These are phyloP conservation scores for Corythornis vintsioides DNA, from an alignment of 2,113 vertebrate species.

Conservation along the genomic window DNA sequence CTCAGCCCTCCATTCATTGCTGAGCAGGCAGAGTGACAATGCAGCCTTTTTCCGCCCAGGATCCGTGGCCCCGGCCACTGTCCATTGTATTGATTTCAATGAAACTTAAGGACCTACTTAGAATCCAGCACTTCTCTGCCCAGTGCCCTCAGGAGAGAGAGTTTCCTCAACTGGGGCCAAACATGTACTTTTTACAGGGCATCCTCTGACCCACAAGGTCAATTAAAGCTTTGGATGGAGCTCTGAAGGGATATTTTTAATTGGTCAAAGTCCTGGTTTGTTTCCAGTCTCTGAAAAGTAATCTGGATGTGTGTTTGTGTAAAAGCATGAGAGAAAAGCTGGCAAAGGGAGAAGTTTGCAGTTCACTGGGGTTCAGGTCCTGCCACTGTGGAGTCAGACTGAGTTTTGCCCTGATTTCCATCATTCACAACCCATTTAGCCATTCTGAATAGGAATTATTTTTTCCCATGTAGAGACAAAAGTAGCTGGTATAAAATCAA, in stretches of 20 bases:
- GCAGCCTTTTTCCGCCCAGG: background rate
- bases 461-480: background rate
- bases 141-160: conserved; percentile 29
- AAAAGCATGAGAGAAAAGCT: background rate
- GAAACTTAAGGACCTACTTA: background rate
- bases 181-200: conserved; percentile 26
- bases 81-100: conserved; percentile 53
- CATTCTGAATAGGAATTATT: background rate
- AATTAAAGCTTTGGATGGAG: background rate
- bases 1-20: conserved; percentile 27
- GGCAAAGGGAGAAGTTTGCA: background rate
- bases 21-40: background rate
- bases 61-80: background rate
- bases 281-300: conserved; percentile 25
- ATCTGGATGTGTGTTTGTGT: conserved; percentile 25
- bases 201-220: conserved; percentile 55
- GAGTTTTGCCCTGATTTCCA: background rate
- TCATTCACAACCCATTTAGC: background rate
- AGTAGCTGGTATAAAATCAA: background rate
- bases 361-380: background rate
- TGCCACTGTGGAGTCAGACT: background rate
- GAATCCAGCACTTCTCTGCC: conserved; percentile 16
- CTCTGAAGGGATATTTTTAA: conserved; percentile 33
- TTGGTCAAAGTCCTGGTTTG: conserved; percentile 23
- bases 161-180: conserved; percentile 51